phyloP scores from a whole-genome alignment of 2,797 vertebrate genomes.

The Sparidentex hasta region DNA sequence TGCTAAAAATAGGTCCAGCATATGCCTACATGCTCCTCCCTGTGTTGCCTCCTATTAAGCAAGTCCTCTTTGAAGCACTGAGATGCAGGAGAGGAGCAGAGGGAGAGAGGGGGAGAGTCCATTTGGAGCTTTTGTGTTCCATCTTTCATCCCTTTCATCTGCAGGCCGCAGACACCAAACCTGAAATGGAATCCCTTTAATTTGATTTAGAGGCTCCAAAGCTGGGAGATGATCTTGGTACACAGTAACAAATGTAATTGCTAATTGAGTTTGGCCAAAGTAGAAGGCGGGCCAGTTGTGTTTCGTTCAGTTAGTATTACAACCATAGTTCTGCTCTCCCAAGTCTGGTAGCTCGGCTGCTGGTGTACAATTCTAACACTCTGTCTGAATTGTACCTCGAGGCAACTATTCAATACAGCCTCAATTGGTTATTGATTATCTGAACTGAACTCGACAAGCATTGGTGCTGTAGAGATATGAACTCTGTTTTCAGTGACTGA shows the following conservation, averaged over 20 bases:
- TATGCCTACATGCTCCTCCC: slow-evolving; percentile 73
- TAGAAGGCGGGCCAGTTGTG: slow-evolving; percentile 37
- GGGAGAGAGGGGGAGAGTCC: slow-evolving; percentile 50
- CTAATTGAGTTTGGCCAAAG: slow-evolving; percentile 66
- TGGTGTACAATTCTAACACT: neutral
- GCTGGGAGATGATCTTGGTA: slow-evolving; percentile 49
- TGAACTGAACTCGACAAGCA: slow-evolving; percentile 26
- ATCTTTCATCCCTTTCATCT: slow-evolving; percentile 64
- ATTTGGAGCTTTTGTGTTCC: slow-evolving; percentile 70
- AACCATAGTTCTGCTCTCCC: slow-evolving; percentile 30
- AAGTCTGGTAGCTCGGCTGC: neutral
- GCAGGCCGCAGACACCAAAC: slow-evolving; percentile 54
- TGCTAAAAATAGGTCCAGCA: slow-evolving; percentile 79
- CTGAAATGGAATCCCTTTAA: slow-evolving; percentile 78
- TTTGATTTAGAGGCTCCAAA: slow-evolving; percentile 71
- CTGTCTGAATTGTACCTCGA: slow-evolving; percentile 25
- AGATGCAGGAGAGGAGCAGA: slow-evolving; percentile 53
- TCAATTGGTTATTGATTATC: slow-evolving; percentile 49
- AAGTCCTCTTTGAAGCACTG: slow-evolving; percentile 76
- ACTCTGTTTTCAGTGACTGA: slow-evolving; percentile 11
- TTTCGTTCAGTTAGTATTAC: slow-evolving; percentile 28
- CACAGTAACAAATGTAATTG: slow-evolving; percentile 56
- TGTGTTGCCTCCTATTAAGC: slow-evolving; percentile 74
- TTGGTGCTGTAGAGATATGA: slow-evolving; percentile 22
- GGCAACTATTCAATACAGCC: slow-evolving; percentile 29